Percentiles rank a stretch among this genome's conserved stretches.
Evolutionary conservation across 2,113 vertebrate species (phyloP).

Genomic region (Puma concolor): DNA sequence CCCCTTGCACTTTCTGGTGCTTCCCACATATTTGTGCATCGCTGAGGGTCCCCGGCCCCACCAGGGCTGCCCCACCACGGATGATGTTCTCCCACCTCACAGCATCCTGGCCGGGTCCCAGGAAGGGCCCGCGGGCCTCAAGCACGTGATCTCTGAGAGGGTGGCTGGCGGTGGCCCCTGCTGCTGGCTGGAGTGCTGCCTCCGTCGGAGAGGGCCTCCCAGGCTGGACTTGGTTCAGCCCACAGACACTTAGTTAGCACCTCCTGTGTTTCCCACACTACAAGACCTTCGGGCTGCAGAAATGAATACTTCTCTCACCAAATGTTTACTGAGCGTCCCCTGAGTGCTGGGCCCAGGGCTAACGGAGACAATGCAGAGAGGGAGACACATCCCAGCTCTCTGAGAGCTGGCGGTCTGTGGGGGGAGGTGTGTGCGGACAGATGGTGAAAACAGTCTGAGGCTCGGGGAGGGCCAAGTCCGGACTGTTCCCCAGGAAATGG

Average conservation of each 20-base stretch:
- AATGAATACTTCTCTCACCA: neutral
- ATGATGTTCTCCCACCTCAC: neutral
- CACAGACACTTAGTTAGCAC: neutral
- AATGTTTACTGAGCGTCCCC: neutral
- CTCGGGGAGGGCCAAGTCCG: neutral
- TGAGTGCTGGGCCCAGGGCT: neutral
- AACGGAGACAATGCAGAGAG: too few relatives aligned
- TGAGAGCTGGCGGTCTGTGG: accelerated
- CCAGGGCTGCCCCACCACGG: too few relatives aligned
- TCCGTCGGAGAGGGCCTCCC: neutral
- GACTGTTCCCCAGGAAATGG: accelerated
- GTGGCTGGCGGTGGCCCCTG: accelerated
- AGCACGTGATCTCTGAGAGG: neutral
- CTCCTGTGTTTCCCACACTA: neutral
- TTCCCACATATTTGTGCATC: neutral
- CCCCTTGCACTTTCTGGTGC: neutral
- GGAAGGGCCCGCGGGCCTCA: neutral
- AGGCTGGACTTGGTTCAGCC: neutral
- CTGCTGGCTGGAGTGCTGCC: neutral
- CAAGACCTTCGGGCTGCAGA: neutral
- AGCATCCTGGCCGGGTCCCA: neutral
- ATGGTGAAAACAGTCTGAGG: neutral
- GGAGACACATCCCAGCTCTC: accelerated
- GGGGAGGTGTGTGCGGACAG: neutral
- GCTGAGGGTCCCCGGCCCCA: neutral